Evolutionary conservation across 2,113 vertebrate genomes (phyloP).

Genomic region (Rattus rattus): DNA sequence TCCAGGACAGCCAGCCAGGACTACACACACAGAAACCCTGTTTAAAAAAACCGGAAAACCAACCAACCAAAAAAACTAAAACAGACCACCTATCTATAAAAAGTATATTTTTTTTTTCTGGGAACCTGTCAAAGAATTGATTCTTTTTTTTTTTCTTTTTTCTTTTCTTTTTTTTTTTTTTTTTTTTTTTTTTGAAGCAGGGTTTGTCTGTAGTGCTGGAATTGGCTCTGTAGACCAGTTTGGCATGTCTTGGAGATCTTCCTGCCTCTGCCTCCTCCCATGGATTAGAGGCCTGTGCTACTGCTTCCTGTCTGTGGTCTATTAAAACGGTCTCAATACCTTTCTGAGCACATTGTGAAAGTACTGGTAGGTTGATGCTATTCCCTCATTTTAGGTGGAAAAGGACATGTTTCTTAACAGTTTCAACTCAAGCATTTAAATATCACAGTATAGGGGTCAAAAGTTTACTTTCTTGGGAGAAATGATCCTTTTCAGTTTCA

Average conservation of each 20-base stretch:
- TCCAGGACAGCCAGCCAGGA: not conserved
- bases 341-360: slow-evolving; percentile 10
- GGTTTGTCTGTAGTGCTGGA: not conserved
- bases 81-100: too few relatives aligned
- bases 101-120: too few relatives aligned
- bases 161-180: not conserved
- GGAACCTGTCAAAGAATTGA: not conserved
- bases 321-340: slow-evolving; percentile 13
- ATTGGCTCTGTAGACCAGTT: not conserved
- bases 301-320: not conserved
- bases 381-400: not conserved
- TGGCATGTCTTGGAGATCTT: not conserved
- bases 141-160: too few relatives aligned
- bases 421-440: slow-evolving; percentile 9
- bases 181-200: not conserved
- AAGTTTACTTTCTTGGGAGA: not conserved
- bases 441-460: not conserved
- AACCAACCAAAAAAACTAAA: not conserved
- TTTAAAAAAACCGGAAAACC: not conserved
- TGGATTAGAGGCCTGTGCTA: not conserved
- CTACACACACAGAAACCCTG: not conserved
- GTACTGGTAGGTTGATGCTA: not conserved
- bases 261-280: not conserved
- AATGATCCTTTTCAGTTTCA: slow-evolving; percentile 8
- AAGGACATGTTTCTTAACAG: slow-evolving; percentile 1